Base-by-base conservation (phyloP, 2,888 invertebrate genomes). In the Mythimna impura region DNA sequence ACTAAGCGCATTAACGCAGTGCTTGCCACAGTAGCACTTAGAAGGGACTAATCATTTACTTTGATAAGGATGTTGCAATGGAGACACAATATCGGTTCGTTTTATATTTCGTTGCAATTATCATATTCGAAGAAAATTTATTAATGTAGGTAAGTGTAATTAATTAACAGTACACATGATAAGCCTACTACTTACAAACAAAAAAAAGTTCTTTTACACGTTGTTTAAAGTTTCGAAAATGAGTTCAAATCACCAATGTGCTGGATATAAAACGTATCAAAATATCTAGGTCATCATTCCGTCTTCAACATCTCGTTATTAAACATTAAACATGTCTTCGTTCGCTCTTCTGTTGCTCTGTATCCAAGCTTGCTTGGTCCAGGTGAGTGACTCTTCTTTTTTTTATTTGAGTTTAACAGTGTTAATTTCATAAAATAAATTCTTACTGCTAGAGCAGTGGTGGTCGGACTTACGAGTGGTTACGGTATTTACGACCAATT, bases 301-400 rank as follows among this genome's bases (percentile, higher is more conserved):
- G 69, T 71, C 43, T 74, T 83, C 68, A 34, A 64, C 60, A 66
- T 54, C 17, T 70, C 57, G 63, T 78, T 81, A 61, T 81, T 68
- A 54, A 86, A 83, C 73, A 90, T 65, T 12, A 65, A 82, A 64
- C 62, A 83, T 83, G 81, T 70, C 69, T 72, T 55, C 73, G 25
- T 76, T 81, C 60, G 43, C 77, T 62, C 60, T 83, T 58, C 34
- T 75, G 34, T 25, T 83, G 22, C 55, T 84, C 64, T 84, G 87
- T 84, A 73, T 85, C 74, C 89, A 90, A 78, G 88, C 87, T 82
- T 89, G 87, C 85, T 84, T 90, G 78, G 70, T 90, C 63, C 89
- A 91, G 82, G 91, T 91, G 73, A 74, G 76, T 70, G 5, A 12
- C 25, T 14, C n/a, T 7, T 14, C 54, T 47, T 47, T 6, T n/a